Evolutionary conservation across 2,888 invertebrate genomes (phyloP).

Genomic region (Aphrophora alni): DNA sequence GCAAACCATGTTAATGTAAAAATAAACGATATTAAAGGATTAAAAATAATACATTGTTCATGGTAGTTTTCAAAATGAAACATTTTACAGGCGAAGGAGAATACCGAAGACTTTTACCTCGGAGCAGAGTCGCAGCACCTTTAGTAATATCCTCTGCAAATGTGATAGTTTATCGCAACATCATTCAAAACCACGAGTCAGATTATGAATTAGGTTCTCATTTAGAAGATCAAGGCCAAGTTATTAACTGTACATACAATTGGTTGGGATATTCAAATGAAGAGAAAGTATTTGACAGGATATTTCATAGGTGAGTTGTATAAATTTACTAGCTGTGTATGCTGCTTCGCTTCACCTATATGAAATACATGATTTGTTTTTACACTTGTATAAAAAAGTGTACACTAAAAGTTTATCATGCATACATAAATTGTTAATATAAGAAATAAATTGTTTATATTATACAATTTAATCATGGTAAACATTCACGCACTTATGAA

Average conservation of each 20-base stretch:
- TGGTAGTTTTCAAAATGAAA: no score
- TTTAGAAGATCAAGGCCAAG: slow-evolving; percentile 90
- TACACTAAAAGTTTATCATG: no score
- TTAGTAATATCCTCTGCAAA: slow-evolving; percentile 92
- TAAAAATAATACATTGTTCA: no score
- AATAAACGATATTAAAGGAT: no score
- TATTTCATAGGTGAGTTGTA: slow-evolving; percentile 68
- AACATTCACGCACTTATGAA: no score
- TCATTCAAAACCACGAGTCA: slow-evolving; percentile 88
- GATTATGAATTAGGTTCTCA: slow-evolving; percentile 96
- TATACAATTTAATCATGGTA: no score
- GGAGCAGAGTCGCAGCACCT: slow-evolving; percentile 92
- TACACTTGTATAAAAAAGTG: no score
- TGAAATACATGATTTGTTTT: no score
- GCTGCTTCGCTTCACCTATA: no score
- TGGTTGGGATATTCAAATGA: slow-evolving; percentile 86
- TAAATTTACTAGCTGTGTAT: neutral
- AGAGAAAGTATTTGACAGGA: slow-evolving; percentile 73
- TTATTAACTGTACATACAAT: slow-evolving; percentile 92
- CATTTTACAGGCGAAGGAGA: slow-evolving; percentile 61
- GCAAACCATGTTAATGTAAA: no score
- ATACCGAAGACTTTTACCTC: slow-evolving; percentile 77
- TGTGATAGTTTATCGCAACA: slow-evolving; percentile 86
- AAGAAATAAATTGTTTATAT: no score
- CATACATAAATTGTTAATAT: no score